phyloP scores from a whole-genome alignment of 2,888 invertebrate genomes.

The Leptinotarsa rubiginosa region DNA sequence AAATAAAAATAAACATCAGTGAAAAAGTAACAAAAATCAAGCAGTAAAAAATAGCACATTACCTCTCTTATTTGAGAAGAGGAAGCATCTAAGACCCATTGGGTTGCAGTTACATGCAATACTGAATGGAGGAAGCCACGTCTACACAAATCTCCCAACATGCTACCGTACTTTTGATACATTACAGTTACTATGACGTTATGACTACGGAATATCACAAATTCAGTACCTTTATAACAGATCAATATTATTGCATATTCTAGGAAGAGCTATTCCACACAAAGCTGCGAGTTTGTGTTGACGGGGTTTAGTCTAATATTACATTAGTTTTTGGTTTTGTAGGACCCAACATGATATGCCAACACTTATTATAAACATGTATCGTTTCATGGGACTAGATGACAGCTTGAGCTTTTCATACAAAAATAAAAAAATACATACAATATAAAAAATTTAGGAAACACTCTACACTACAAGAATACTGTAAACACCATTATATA shows the following conservation, averaged over 20 bases:
- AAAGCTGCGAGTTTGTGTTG: constrained; percentile 40
- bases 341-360: constrained; percentile 65
- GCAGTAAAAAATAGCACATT: constrained; percentile 60
- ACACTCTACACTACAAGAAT: constrained; percentile 66
- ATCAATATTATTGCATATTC: constrained; percentile 49
- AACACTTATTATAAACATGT: constrained; percentile 60
- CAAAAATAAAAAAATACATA: constrained; percentile 68
- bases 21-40: constrained; percentile 64
- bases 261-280: constrained; percentile 44
- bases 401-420: constrained; percentile 67
- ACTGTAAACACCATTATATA: constrained; percentile 66
- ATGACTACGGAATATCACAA: constrained; percentile 50
- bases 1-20: constrained; percentile 65
- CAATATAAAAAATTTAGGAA: constrained; percentile 66
- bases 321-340: constrained; percentile 49
- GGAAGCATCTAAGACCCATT: constrained; percentile 64
- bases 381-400: constrained; percentile 64
- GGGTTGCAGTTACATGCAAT: constrained; percentile 59
- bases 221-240: constrained; percentile 51
- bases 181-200: constrained; percentile 25
- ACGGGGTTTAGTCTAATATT: constrained; percentile 43
- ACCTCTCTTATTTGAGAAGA: constrained; percentile 55
- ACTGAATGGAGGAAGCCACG: constrained; percentile 56
- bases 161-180: constrained; percentile 26
- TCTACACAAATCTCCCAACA: constrained; percentile 46